Percentiles rank a stretch among this genome's conserved stretches.
Conservation (phyloP, 2,113 vertebrate species). For the Pontoporia blainvillei region DNA sequence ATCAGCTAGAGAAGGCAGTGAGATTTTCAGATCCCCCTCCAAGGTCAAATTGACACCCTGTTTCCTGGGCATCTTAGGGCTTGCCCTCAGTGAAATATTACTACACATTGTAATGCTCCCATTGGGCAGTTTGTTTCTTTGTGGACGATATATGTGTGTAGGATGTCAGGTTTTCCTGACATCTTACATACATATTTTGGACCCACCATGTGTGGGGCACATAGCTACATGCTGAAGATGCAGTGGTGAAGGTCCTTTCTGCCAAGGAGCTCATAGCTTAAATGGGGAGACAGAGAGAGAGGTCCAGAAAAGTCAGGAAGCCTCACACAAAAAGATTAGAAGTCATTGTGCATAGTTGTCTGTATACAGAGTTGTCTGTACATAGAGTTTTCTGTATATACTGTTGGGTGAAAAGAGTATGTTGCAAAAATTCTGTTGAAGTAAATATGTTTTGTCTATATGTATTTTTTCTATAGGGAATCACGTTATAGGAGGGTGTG, state of each 20-base stretch:
- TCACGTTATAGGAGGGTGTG: background rate
- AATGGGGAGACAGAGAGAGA: background rate
- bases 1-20: background rate
- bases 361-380: background rate
- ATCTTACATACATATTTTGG: too few species aligned
- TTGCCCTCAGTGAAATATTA: background rate
- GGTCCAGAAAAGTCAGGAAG: background rate
- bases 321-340: background rate
- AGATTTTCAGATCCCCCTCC: background rate
- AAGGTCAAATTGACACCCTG: background rate
- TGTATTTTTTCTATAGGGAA: background rate
- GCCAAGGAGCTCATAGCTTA: background rate
- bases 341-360: background rate
- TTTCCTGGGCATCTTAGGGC: background rate
- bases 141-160: too few species aligned
- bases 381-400: background rate
- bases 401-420: background rate
- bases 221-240: background rate
- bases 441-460: background rate
- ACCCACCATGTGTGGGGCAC: background rate
- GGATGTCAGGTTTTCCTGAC: background rate
- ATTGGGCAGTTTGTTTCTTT: background rate
- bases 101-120: fast-evolving
- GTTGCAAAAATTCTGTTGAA: background rate
- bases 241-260: background rate